Conservation (phyloP, 2,113 vertebrate species). For the Pelusios castaneus region DNA sequence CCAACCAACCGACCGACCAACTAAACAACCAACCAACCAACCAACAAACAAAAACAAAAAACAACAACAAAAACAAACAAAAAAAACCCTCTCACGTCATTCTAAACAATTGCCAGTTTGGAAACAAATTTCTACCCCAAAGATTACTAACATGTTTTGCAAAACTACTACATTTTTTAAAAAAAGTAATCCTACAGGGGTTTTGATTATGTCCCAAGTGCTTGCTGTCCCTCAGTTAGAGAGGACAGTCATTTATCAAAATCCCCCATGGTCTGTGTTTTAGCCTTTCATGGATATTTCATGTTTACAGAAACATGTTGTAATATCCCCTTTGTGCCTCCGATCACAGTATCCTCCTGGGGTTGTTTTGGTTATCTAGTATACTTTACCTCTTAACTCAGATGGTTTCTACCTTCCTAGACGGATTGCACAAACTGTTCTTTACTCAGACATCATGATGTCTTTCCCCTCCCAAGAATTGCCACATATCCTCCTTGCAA, state of each 20-base stretch:
- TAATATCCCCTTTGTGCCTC: neutral
- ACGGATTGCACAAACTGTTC: slow-evolving; percentile 65
- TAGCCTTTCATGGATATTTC: neutral
- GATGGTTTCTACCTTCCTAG: slow-evolving; percentile 50
- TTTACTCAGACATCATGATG: slow-evolving; percentile 49
- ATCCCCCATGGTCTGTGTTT: neutral
- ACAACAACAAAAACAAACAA: too few species aligned
- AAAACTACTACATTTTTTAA: neutral
- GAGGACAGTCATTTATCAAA: neutral
- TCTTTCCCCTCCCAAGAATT: slow-evolving; percentile 43
- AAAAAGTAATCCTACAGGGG: neutral
- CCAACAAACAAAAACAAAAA: too few species aligned
- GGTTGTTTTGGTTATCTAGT: slow-evolving; percentile 35
- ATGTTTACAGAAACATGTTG: neutral
- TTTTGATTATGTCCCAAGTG: neutral
- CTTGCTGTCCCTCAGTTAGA: neutral
- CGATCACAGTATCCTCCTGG: neutral
- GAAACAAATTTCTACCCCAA: neutral
- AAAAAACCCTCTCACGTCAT: neutral
- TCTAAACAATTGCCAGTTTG: neutral
- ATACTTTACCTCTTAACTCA: slow-evolving; percentile 30
- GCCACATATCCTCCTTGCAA: slow-evolving; percentile 31
- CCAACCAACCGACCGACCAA: too few species aligned
- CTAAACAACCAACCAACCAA: too few species aligned
- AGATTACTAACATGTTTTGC: neutral